Percentiles rank a stretch among this genome's conserved stretches.
Evolutionary conservation across 2,113 vertebrate genomes (phyloP).

Genomic region (Scartelaos histophorus): DNA sequence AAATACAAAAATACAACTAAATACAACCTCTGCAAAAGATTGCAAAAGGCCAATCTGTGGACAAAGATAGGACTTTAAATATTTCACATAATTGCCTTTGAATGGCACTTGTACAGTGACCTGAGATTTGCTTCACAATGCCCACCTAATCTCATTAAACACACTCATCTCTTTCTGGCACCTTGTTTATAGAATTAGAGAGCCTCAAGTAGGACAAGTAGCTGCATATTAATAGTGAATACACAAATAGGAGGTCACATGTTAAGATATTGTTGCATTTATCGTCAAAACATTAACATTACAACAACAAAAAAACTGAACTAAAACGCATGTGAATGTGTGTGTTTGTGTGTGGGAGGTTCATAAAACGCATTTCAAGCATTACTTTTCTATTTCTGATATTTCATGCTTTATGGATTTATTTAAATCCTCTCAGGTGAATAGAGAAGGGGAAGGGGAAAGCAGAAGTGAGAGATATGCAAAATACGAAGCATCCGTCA

Average conservation of each 20-base stretch:
- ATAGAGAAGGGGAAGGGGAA: slow-evolving; percentile 74
- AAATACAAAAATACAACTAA: background rate
- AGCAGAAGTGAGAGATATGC: slow-evolving; percentile 77
- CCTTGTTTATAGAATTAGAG: slow-evolving; percentile 82
- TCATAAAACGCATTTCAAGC: slow-evolving; percentile 72
- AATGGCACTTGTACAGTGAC: slow-evolving; percentile 75
- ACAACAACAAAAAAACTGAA: slow-evolving; percentile 28
- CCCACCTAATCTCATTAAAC: slow-evolving; percentile 85
- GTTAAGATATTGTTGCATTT: slow-evolving; percentile 59
- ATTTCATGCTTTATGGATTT: slow-evolving; percentile 78
- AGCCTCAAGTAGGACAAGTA: slow-evolving; percentile 64
- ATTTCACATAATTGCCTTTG: slow-evolving; percentile 76
- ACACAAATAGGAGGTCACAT: slow-evolving; percentile 65
- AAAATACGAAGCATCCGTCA: slow-evolving; percentile 73
- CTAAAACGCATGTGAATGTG: slow-evolving; percentile 17
- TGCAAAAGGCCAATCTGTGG: slow-evolving; percentile 47
- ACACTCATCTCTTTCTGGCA: slow-evolving; percentile 75
- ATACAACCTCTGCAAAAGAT: slow-evolving; percentile 3
- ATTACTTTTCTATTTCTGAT: slow-evolving; percentile 75
- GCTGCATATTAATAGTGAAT: slow-evolving; percentile 66
- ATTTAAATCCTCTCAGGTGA: slow-evolving; percentile 79
- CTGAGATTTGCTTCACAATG: slow-evolving; percentile 79
- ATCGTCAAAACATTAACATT: slow-evolving; percentile 45
- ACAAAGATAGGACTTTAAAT: slow-evolving; percentile 48
- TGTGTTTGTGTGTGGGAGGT: slow-evolving; percentile 59